A percentile compares a stretch with the other conserved stretches of the same genome.
Conservation (phyloP, 2,113 vertebrate species). For the Rhinogobius similis region DNA sequence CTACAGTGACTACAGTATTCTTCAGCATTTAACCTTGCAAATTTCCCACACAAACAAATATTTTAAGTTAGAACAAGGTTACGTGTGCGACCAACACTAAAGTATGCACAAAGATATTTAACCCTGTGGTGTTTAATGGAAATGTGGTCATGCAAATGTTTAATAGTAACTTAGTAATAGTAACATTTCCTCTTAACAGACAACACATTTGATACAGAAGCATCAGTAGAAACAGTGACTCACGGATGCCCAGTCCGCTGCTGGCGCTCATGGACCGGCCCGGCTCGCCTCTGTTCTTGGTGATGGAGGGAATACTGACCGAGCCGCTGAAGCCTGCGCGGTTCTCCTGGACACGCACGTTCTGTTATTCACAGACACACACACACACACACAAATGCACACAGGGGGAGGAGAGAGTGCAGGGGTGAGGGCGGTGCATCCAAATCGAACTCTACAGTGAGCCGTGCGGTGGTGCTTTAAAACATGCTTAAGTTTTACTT, state of each 20-base stretch:
- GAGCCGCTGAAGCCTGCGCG: slow-evolving; percentile 95
- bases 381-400: background rate
- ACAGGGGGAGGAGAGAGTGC: slow-evolving; percentile 22
- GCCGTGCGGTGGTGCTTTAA: background rate
- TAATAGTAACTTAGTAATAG: too few species aligned
- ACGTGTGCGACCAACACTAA: too few species aligned
- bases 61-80: too few species aligned
- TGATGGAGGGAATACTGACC: slow-evolving; percentile 95
- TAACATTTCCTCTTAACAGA: background rate
- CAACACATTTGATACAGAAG: background rate
- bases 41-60: too few species aligned
- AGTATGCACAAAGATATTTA: too few species aligned
- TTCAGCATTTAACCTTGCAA: too few species aligned
- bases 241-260: slow-evolving; percentile 93
- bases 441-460: background rate
- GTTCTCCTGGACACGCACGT: slow-evolving; percentile 91
- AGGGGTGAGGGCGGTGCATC: slow-evolving; percentile 46
- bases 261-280: slow-evolving; percentile 98
- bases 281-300: slow-evolving; percentile 90
- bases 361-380: slow-evolving; percentile 73
- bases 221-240: slow-evolving; percentile 66
- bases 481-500: background rate
- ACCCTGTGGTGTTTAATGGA: too few species aligned
- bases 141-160: background rate
- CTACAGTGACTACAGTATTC: too few species aligned